Evolutionary conservation across 2,888 invertebrate species (phyloP).

Genomic region (Encarsia formosa): DNA sequence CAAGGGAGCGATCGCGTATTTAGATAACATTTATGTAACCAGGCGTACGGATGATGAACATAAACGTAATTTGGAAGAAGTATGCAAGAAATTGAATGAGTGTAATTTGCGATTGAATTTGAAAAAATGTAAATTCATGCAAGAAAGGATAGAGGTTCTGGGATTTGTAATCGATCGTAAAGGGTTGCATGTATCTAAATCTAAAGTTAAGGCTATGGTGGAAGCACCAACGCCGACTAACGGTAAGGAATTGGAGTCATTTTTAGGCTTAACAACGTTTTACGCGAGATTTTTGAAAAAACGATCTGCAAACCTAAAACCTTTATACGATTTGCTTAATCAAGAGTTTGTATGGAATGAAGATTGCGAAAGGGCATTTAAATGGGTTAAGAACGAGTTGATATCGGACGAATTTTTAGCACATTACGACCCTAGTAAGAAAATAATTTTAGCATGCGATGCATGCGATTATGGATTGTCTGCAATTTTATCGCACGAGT

Average conservation of each 20-base stretch:
- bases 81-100: conserved; percentile 28
- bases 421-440: conserved; percentile 22
- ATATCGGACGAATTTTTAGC: conserved; percentile 16
- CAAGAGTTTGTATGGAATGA: conserved; percentile 20
- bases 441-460: conserved; percentile 24
- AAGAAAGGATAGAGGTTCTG: conserved; percentile 27
- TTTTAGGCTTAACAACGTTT: conserved; percentile 15
- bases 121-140: conserved; percentile 33
- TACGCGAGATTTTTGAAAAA: conserved; percentile 14
- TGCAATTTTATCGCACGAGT: conserved; percentile 23
- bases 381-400: conserved; percentile 26
- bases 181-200: conserved; percentile 30
- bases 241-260: conserved; percentile 17
- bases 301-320: conserved; percentile 6
- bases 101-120: conserved; percentile 27
- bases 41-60: conserved; percentile 24
- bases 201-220: conserved; percentile 30
- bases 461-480: conserved; percentile 24
- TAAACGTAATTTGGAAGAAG: conserved; percentile 18
- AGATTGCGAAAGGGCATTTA: conserved; percentile 21
- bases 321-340: conserved; percentile 20
- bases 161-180: conserved; percentile 32
- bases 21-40: conserved; percentile 33
- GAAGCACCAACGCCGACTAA: conserved; percentile 29
- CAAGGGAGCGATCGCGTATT: conserved; percentile 24